These are phyloP conservation scores for Bubo bubo DNA, from an alignment of 2,113 vertebrate genomes.

Conservation along the genomic window DNA sequence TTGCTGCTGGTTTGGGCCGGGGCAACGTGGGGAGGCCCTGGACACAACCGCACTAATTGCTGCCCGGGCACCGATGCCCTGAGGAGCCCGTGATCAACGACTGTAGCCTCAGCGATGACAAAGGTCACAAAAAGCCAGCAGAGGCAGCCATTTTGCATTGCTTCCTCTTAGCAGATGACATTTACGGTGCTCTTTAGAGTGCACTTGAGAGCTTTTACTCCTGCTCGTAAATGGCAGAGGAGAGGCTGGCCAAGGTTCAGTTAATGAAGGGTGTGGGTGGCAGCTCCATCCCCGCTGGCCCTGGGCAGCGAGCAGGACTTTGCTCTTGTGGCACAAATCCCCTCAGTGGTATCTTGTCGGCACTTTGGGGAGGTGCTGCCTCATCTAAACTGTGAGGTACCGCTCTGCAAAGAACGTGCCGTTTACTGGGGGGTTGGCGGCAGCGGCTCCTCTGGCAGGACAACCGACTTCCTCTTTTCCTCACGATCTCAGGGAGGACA, in stretches of 20 bases:
- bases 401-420: fast-evolving
- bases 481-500: background rate
- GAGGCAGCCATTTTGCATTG: fast-evolving
- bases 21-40: background rate
- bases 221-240: background rate
- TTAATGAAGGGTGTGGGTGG: background rate
- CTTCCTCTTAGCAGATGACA: background rate
- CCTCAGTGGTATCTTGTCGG: fast-evolving
- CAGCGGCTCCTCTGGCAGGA: background rate
- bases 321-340: background rate
- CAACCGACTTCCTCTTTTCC: background rate
- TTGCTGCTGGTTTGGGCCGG: background rate
- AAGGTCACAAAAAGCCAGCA: background rate
- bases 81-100: fast-evolving
- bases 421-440: fast-evolving
- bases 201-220: background rate
- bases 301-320: background rate
- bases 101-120: fast-evolving
- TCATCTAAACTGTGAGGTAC: background rate
- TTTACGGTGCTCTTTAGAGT: fast-evolving
- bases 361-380: fast-evolving
- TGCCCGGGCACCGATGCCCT: background rate
- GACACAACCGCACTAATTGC: background rate
- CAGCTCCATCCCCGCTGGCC: background rate
- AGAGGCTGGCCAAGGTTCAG: background rate